Evolutionary conservation across 1,140 invertebrate species (phyloP), one percentile per base, ranked within the genome.

Genomic region (Eufriesea mexicana): DNA sequence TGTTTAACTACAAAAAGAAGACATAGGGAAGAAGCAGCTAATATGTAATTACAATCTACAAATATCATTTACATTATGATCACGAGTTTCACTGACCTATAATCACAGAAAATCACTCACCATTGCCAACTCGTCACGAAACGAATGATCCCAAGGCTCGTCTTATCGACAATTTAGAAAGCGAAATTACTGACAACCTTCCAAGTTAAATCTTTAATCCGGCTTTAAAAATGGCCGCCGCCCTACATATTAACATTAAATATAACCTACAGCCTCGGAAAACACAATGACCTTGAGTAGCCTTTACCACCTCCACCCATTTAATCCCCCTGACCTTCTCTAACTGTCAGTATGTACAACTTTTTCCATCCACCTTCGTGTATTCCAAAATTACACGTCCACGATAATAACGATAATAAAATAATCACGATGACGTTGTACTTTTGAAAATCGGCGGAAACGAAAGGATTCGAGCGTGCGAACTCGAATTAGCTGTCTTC

Each of bases 201-300:
- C 14, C n/a, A n/a, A 25, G 66, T 47, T 68, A 68, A 67, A 67
- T 67, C 64, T 35, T 67, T 67, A 67, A 68, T 68, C 45, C 66
- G n/a, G n/a, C 8, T 49, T 49, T 25, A 49, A 49, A 49, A 25
- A 49, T 49, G 45, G 14, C 45, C 16, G 45, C n/a, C 14, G 66
- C 12, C 66, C 45, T 68, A 68, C n/a, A 68, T 68, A 47, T 68
- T 68, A 47, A 68, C 66, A 47, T 68, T 68, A 68, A 68, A 47
- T 68, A 47, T 68, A 68, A 68, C 66, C 6, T n/a, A 0, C 12
- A 67, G 18, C 42, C 23, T 68, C 23, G 14, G 66, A 25, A 68
- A 47, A 49, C 45, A 49, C 23, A 7, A 10, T 25, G 45, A 25
- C 45, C 66, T 25, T 68, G 66, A 68, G 49, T 68, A 18, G 2